Percentiles rank a stretch among this genome's conserved stretches.
Evolutionary conservation across 2,797 vertebrate genomes (phyloP).

Genomic region (Labeo calbasu): DNA sequence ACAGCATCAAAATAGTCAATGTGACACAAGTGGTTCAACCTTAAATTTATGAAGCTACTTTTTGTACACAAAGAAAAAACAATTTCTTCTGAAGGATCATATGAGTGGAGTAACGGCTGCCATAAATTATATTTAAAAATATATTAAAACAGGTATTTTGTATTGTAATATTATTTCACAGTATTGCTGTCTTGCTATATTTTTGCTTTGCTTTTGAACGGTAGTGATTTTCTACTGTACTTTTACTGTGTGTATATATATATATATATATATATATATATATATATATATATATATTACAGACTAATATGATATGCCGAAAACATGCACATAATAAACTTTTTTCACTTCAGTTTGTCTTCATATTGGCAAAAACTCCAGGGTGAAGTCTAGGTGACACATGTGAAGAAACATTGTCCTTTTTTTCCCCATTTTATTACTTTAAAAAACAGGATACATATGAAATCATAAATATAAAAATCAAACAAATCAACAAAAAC

Average conservation of each 20-base stretch:
- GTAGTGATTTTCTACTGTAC: neutral
- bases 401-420: slow-evolving; percentile 31
- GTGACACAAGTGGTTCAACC: too few relatives aligned
- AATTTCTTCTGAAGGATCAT: too few relatives aligned
- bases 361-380: neutral
- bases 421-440: slow-evolving; percentile 77
- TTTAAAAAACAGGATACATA: slow-evolving; percentile 82
- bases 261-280: too few relatives aligned
- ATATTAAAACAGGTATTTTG: neutral
- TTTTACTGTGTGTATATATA: neutral
- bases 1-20: too few relatives aligned
- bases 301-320: too few relatives aligned
- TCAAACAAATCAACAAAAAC: slow-evolving; percentile 70
- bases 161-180: neutral
- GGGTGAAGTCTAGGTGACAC: neutral
- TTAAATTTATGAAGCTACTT: too few relatives aligned
- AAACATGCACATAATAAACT: slow-evolving; percentile 3
- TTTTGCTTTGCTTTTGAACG: neutral
- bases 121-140: neutral
- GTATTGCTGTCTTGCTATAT: neutral
- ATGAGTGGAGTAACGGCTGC: too few relatives aligned
- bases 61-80: too few relatives aligned
- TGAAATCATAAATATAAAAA: slow-evolving; percentile 84
- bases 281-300: neutral
- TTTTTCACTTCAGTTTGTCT: neutral